Base-by-base conservation (phyloP, 2,113 vertebrate genomes). In the Cricetomys ansorgei region DNA sequence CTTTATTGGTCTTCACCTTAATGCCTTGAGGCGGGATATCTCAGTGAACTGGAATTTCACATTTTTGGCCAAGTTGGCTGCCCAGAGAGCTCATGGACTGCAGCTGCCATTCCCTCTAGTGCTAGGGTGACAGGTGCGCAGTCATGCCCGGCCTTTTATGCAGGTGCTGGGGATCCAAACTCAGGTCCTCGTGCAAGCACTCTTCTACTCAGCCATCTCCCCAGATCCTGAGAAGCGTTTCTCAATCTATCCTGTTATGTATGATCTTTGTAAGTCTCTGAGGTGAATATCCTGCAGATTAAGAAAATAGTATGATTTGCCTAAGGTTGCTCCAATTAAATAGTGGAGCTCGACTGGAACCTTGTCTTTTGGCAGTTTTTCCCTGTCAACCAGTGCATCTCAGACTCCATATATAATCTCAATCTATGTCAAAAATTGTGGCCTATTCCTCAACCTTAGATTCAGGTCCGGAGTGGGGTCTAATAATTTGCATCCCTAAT, bases 371-470 rank as follows among this genome's bases (percentile, higher is more conserved):
- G 7, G 10, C 5, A 79, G 27, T 62, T 92, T 92, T 83, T 92
- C 50, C 11, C 37, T 73, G 29, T 67, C 23, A 37, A 69, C 40
- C 17, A 80, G 27, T 84, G 11, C 57, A 72, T 73, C 72, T 81
- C 43, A 96, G 69, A 95, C 70, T 93, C 89, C 5, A 80, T 29
- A 43, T 95, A 87, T 43, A 95, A 79, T 37, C 8, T 21, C 31
- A 92, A 92, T 80, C 57, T 79, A 29, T 81, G 65, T 86, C 80
- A 95, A 64, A 95, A 86, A 92, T 16, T 92, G 65, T 59, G 79
- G 72, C 10, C 48, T 53, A 84, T 6, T 15, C 13, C 25, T 85
- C 65, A 92, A 65, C 40, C 25, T 87, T 57, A 79, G 57, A 92
- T 75, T 95, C 37, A 83, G 6, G 53, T 87, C 48, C 86, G 59